Percentiles rank a stretch among this genome's conserved stretches.
Evolutionary conservation across 2,797 vertebrate genomes (phyloP).

Genomic region (Acanthornis magna): DNA sequence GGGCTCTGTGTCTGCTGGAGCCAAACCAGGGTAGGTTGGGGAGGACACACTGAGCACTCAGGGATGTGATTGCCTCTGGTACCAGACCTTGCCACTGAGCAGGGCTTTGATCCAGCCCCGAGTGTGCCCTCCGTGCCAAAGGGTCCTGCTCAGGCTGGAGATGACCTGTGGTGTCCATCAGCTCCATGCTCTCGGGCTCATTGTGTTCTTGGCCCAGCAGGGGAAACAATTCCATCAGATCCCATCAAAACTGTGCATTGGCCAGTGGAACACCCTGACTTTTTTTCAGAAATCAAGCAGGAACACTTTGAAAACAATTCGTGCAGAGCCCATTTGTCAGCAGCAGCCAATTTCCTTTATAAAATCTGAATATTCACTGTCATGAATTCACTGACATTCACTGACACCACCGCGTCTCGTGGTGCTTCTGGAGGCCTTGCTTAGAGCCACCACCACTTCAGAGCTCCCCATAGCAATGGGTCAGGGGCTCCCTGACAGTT

Average conservation of each 20-base stretch:
- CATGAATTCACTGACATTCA: no score
- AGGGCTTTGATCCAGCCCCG: neutral
- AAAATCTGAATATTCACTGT: neutral
- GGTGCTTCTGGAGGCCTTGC: neutral
- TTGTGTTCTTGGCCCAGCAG: neutral
- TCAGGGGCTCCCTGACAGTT: neutral
- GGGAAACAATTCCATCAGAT: neutral
- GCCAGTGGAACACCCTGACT: rapidly evolving
- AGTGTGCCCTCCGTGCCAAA: neutral
- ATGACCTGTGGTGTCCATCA: neutral
- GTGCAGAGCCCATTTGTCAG: neutral
- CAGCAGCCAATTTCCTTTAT: neutral
- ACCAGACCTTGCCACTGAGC: neutral
- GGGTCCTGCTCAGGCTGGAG: neutral
- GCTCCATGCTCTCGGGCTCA: rapidly evolving
- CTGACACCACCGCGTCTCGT: no score
- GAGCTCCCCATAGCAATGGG: rapidly evolving
- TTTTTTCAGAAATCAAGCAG: neutral
- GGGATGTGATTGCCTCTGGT: neutral
- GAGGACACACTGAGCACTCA: rapidly evolving
- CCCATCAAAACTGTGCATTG: neutral
- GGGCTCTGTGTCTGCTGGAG: neutral
- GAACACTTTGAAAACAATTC: neutral
- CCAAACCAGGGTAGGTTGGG: neutral
- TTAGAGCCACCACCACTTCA: neutral